Evolutionary conservation across 2,797 vertebrate species (phyloP), one percentile per base, ranked within the genome.

Genomic region (Echiichthys vipera): DNA sequence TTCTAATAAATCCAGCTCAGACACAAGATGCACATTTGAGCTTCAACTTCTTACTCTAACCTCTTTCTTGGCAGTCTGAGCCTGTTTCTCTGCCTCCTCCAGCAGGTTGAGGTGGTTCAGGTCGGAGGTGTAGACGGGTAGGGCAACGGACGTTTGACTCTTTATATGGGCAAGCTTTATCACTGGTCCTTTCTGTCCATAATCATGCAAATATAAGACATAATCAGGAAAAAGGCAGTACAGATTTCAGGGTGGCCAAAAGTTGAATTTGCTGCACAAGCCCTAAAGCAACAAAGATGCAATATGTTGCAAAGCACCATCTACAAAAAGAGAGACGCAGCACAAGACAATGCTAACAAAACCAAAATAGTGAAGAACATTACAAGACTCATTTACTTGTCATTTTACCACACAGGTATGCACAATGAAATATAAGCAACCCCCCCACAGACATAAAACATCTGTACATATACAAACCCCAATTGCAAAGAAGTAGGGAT

Each of bases 121-220:
- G 72, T 90, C 84, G 0, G 96, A 96, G 25, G 91, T 96, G 88
- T 95, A 99, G 88, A 99, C 77, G 2, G 98, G 98, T 74, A 99
- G 94, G 0, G 97, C 93, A 61, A 95, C 95, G 0, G 98, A 99
- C 0, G 83, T 92, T 29, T 92, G 88, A 5, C 95, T 98, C 92
- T 99, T 99, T 50, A 99, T 40, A 17, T 99, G 98, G 85, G 99
- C 92, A 40, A 97, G 37, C 88, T 99, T 99, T 4, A 99, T 89
- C n/a, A 94, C 92, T 7, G 91, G 92, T 89, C 95, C 96, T 65
- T 95, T 95, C 97, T 99, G 92, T n/a, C 80, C 86, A 75, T 10
- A 42, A 14, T 10, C 11, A 34, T 18, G 2, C 11, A 54, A n/a
- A 66, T 15, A 40, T 8, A 59, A 45, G 7, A 32, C n/a, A 34